A percentile compares a stretch with the other conserved stretches of the same genome.
Evolutionary conservation across 1,140 invertebrate genomes (phyloP).

Genomic region (Drosophila albomicans): DNA sequence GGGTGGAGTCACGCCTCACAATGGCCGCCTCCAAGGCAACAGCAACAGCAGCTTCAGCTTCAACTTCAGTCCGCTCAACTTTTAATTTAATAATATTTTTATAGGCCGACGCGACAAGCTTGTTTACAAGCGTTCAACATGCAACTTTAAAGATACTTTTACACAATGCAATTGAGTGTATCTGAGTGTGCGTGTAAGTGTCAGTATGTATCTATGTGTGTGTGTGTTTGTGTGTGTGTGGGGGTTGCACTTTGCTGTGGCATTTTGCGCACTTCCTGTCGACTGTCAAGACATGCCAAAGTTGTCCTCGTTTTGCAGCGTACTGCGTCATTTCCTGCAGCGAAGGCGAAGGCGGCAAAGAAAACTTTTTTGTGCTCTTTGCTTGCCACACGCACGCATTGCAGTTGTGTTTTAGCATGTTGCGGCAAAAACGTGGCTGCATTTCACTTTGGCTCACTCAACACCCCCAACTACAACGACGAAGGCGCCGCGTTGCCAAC

Average conservation of each 20-base stretch:
- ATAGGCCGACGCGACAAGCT: slow-evolving; percentile 80
- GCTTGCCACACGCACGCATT: slow-evolving; percentile 77
- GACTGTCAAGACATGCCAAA: slow-evolving; percentile 65
- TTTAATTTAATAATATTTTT: slow-evolving; percentile 84
- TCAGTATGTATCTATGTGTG: not conserved
- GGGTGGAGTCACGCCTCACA: slow-evolving; percentile 61
- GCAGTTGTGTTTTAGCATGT: slow-evolving; percentile 75
- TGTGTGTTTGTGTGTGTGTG: not conserved
- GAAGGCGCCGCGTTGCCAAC: slow-evolving; percentile 5
- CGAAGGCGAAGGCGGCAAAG: slow-evolving; percentile 29
- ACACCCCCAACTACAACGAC: slow-evolving; percentile 47
- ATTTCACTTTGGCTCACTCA: slow-evolving; percentile 54
- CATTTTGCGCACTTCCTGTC: slow-evolving; percentile 83
- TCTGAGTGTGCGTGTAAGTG: not conserved
- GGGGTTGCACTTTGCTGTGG: slow-evolving; percentile 64
- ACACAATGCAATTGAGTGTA: slow-evolving; percentile 42
- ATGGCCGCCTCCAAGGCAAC: slow-evolving; percentile 32
- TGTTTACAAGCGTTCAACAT: slow-evolving; percentile 81
- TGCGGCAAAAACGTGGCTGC: slow-evolving; percentile 29
- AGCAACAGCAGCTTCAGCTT: slow-evolving; percentile 27
- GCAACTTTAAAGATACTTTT: slow-evolving; percentile 75
- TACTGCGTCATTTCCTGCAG: slow-evolving; percentile 48
- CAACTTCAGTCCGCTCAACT: slow-evolving; percentile 42
- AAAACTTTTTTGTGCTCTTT: slow-evolving; percentile 35
- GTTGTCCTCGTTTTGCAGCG: slow-evolving; percentile 55